A percentile compares a stretch with the other conserved stretches of the same genome.
Conservation (phyloP, 2,113 vertebrate species). For the Morone saxatilis region DNA sequence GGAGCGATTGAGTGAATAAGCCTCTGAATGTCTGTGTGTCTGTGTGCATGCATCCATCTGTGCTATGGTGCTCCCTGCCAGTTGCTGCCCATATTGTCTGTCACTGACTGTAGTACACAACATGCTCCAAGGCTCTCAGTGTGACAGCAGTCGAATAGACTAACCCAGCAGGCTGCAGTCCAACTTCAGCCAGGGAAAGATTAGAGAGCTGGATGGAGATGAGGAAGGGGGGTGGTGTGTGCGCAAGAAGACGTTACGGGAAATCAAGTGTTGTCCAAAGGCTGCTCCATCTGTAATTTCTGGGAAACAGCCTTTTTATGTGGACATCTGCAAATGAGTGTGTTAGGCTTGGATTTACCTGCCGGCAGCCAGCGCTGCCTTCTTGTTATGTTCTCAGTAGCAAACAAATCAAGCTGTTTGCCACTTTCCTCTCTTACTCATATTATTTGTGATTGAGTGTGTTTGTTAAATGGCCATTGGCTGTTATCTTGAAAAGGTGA, state of each 20-base stretch:
- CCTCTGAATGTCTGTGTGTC: constrained; percentile 31
- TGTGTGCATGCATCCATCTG: constrained; percentile 53
- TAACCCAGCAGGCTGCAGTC: constrained; percentile 62
- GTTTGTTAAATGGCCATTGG: neutral
- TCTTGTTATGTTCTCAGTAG: constrained; percentile 49
- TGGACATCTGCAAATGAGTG: constrained; percentile 45
- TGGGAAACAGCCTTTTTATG: constrained; percentile 56
- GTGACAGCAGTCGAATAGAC: constrained; percentile 64
- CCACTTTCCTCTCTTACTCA: constrained; percentile 37
- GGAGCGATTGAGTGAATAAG: constrained; percentile 21
- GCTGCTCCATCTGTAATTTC: constrained; percentile 51
- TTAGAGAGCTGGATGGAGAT: constrained; percentile 61
- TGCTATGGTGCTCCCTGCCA: constrained; percentile 59
- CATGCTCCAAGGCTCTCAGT: constrained; percentile 57
- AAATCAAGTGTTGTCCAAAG: constrained; percentile 54
- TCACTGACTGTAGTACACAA: constrained; percentile 59
- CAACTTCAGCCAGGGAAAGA: constrained; percentile 59
- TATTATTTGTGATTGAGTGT: constrained; percentile 5
- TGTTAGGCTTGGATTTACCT: constrained; percentile 53
- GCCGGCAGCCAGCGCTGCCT: constrained; percentile 13
- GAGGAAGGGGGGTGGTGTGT: constrained; percentile 34
- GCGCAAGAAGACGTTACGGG: constrained; percentile 50
- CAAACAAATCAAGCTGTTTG: constrained; percentile 47
- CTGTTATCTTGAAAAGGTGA: neutral
- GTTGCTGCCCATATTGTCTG: constrained; percentile 66